Base-by-base conservation (phyloP, 2,888 invertebrate genomes). In the Saturnia japonica region DNA sequence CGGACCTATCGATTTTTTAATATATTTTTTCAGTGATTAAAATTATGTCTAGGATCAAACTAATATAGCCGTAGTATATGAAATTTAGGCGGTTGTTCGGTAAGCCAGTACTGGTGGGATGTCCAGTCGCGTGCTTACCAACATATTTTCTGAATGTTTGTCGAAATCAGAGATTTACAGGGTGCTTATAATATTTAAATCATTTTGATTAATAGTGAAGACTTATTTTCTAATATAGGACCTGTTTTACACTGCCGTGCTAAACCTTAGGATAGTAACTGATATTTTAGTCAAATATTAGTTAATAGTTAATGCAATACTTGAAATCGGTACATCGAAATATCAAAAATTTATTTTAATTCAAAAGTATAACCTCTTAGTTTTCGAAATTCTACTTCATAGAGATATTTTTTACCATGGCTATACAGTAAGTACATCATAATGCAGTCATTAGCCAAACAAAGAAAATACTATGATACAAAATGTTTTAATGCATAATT, bases 71-170 rank as follows among this genome's bases (percentile, higher is more conserved):
- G 70, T n/a, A 19, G 74, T 81, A 78, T 57, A 72, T 69, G 25
- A 77, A 81, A 86, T 87, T 88, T 88, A 77, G 76, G 75, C 40
- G 34, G 34, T 64, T 11, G 34, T 40, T 64, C 40, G 64, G 64
- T 64, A 64, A 64, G 64, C 40, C 64, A 62, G 34, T 34, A 34
- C 62, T 77, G 83, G 83, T 81, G 81, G 79, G 79, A 77, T 40
- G 40, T 64, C 64, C 64, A 40, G 34, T 64, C n/a, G n/a, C 11
- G 40, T 64, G 40, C n/a, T 8, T 40, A 64, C 57, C 25, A 60
- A 25, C 40, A 64, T 64, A 64, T 34, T 40, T 64, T 64, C 62
- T 40, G n/a, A 64, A 64, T 64, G 64, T 40, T 64, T 42, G 66
- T 22, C 28, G 40, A 47, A 66, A 70, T 64, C 51, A 16, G 57